A percentile compares a stretch with the other conserved stretches of the same genome.
Conservation (phyloP, 2,797 vertebrate genomes). For the Mastacembelus armatus region DNA sequence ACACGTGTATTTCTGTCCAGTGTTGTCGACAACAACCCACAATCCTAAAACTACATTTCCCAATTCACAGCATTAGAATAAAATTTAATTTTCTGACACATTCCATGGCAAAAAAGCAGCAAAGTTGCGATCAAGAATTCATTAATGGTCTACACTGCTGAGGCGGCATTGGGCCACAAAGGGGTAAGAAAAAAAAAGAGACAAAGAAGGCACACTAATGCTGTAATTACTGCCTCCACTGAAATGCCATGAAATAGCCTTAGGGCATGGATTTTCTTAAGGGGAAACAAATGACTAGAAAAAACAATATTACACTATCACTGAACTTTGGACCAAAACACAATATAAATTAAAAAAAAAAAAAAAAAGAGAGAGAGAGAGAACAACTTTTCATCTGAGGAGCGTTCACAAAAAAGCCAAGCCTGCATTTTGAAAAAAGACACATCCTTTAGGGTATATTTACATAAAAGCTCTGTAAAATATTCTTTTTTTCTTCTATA, state of each 20-base stretch:
- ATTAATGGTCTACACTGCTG: slow-evolving; percentile 45
- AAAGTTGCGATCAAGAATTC: slow-evolving; percentile 9
- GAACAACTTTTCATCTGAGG: slow-evolving; percentile 48
- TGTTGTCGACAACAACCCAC: slow-evolving; percentile 41
- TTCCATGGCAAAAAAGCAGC: slow-evolving; percentile 40
- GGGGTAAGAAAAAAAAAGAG: not conserved
- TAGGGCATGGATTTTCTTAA: slow-evolving; percentile 48
- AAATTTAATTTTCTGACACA: slow-evolving; percentile 33
- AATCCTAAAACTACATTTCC: slow-evolving; percentile 52
- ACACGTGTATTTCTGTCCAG: slow-evolving; percentile 39
- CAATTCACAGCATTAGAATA: slow-evolving; percentile 56
- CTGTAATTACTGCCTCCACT: slow-evolving; percentile 70
- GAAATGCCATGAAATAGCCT: slow-evolving; percentile 60
- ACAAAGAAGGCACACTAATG: slow-evolving; percentile 68
- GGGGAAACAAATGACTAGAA: slow-evolving; percentile 62
- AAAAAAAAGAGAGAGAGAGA: not conserved
- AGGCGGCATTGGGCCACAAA: slow-evolving; percentile 35
- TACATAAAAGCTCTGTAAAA: slow-evolving; percentile 84
- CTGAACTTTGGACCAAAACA: slow-evolving; percentile 72
- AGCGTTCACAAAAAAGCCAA: slow-evolving; percentile 60
- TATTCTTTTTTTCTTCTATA: slow-evolving; percentile 78
- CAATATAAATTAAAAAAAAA: slow-evolving; percentile 37
- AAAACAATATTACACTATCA: slow-evolving; percentile 70
- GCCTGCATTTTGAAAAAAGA: slow-evolving; percentile 69
- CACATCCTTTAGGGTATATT: slow-evolving; percentile 75